Evolutionary conservation across 1,140 invertebrate genomes (phyloP).

Genomic region (Orchestia grillus): DNA sequence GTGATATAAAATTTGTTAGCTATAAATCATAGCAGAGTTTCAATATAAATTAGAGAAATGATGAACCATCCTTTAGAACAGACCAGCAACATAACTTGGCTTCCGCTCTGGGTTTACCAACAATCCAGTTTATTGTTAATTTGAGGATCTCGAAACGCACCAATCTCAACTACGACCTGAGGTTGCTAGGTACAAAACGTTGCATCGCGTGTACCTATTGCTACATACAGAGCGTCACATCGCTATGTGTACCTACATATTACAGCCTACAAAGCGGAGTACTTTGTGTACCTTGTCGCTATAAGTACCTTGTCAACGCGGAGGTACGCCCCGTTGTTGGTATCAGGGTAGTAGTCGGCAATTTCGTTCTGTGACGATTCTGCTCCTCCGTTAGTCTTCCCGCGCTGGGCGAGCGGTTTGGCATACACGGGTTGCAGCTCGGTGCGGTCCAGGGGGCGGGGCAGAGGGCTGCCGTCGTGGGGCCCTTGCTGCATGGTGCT

Average conservation of each 20-base stretch:
- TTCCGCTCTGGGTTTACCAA: too few species aligned
- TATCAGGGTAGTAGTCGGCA: slow-evolving; percentile 37
- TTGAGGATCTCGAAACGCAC: too few species aligned
- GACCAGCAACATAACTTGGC: neutral
- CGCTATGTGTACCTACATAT: too few species aligned
- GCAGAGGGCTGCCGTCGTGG: neutral
- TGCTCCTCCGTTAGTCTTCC: too few species aligned
- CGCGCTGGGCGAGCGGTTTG: neutral
- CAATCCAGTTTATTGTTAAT: too few species aligned
- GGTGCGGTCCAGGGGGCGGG: neutral
- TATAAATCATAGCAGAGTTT: too few species aligned
- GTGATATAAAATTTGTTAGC: too few species aligned
- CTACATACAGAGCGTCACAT: too few species aligned
- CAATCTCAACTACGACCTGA: too few species aligned
- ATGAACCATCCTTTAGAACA: neutral
- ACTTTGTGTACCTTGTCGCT: neutral
- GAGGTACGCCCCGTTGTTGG: slow-evolving; percentile 40
- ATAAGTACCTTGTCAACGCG: slow-evolving; percentile 18
- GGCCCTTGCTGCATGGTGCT: neutral
- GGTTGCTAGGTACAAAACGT: too few species aligned
- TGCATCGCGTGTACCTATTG: too few species aligned
- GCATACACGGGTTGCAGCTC: slow-evolving; percentile 9
- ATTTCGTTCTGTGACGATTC: slow-evolving; percentile 33
- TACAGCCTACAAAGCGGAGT: neutral
- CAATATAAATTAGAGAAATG: neutral